A percentile compares a stretch with the other conserved stretches of the same genome.
phyloP scores from a whole-genome alignment of 2,113 vertebrate species.

The Centropus bengalensis region DNA sequence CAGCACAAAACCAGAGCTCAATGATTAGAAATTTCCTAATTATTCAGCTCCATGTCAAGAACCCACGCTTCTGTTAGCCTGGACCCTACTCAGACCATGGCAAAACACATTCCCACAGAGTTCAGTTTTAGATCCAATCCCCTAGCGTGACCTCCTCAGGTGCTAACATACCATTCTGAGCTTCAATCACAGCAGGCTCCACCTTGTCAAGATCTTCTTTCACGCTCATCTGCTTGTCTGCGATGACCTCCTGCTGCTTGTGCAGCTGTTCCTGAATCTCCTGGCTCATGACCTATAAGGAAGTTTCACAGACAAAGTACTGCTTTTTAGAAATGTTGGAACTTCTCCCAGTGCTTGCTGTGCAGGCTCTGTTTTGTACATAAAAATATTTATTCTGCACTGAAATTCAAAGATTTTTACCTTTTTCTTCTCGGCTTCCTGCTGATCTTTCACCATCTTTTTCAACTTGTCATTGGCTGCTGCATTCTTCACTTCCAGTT shows the following conservation, averaged over 20 bases:
- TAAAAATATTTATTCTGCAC: not conserved
- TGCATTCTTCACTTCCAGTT: conserved; percentile 96
- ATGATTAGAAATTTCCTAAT: not conserved
- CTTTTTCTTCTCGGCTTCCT: conserved; percentile 99
- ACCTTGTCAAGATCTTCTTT: conserved; percentile 96
- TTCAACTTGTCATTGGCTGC: conserved; percentile 98
- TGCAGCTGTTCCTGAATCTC: conserved; percentile 97
- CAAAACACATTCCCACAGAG: not conserved
- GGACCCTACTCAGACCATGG: not conserved
- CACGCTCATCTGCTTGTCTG: conserved; percentile 95
- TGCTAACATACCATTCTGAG: conserved; percentile 90
- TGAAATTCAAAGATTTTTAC: conserved; percentile 54
- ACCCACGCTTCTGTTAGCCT: not conserved
- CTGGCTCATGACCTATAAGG: conserved; percentile 93
- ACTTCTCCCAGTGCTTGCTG: not conserved
- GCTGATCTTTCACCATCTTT: conserved; percentile 99
- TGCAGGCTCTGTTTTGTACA: not conserved
- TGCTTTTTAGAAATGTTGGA: not conserved
- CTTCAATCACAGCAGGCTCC: conserved; percentile 96
- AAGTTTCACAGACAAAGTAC: not conserved
- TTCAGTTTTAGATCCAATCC: not conserved
- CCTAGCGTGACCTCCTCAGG: not conserved
- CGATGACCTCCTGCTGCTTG: conserved; percentile 96
- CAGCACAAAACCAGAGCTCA: not conserved
- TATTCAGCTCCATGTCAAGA: not conserved